Conservation (phyloP, 1,140 invertebrate species). For the Microplitis demolitor region DNA sequence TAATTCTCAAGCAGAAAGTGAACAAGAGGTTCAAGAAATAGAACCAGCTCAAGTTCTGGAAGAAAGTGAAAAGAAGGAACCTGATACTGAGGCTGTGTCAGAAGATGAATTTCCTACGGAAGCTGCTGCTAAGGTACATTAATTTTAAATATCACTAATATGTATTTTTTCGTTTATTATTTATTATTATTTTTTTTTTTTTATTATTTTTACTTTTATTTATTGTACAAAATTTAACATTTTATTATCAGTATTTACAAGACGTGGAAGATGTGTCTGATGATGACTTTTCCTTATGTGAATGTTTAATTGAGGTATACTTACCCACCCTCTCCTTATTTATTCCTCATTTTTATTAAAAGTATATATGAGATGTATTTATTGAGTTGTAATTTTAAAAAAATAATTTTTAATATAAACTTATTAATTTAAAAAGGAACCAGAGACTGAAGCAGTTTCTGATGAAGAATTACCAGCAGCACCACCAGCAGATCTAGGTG, state of each 20-base stretch:
- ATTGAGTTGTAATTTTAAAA: constrained; percentile 9
- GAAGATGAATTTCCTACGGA: constrained; percentile 69
- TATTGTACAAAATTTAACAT: constrained; percentile 1
- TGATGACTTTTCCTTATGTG: constrained; percentile 10
- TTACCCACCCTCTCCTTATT: constrained; percentile 8
- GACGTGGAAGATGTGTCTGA: constrained; percentile 12
- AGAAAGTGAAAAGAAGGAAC: constrained; percentile 55
- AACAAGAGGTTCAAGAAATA: constrained; percentile 42
- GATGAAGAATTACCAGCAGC: constrained; percentile 78
- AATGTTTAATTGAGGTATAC: constrained; percentile 6
- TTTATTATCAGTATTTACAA: constrained; percentile 8
- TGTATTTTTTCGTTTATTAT: background rate
- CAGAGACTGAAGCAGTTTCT: constrained; percentile 72
- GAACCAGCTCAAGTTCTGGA: constrained; percentile 57
- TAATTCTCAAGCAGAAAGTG: constrained; percentile 17
- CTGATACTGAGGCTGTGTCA: constrained; percentile 72
- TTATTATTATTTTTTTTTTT: constrained; percentile 24
- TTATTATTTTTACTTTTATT: constrained; percentile 3
- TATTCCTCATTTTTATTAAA: background rate
- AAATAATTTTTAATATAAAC: constrained; percentile 5
- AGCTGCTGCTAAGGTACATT: constrained; percentile 52
- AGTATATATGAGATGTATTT: background rate
- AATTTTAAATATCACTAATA: background rate
- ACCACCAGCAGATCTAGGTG: constrained; percentile 76
- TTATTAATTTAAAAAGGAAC: constrained; percentile 45